Evolutionary conservation across 2,797 vertebrate genomes (phyloP).

Genomic region (Uromys caudimaculatus): DNA sequence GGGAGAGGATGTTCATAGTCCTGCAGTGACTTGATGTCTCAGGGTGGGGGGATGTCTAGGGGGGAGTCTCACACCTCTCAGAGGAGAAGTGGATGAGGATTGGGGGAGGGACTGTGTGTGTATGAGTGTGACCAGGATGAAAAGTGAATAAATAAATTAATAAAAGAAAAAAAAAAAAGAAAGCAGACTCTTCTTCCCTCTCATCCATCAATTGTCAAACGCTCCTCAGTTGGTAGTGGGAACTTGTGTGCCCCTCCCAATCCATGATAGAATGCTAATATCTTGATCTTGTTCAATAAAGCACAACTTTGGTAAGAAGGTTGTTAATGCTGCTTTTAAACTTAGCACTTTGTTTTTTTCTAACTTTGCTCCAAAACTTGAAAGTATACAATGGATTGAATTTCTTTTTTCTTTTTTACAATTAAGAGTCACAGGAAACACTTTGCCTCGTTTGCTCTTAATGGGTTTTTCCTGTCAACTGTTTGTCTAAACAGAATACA

Average conservation of each 20-base stretch:
- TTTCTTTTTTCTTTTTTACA: not conserved
- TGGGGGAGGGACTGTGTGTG: not conserved
- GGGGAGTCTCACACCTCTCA: not conserved
- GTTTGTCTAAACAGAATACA: constrained; percentile 59
- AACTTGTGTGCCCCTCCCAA: not conserved
- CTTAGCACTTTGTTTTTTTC: not conserved
- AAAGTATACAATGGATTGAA: constrained; percentile 28
- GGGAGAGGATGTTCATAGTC: not conserved
- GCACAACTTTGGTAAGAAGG: not conserved
- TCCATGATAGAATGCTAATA: too few relatives aligned
- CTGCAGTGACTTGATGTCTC: not conserved
- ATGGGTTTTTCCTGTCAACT: constrained; percentile 72
- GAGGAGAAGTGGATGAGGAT: not conserved
- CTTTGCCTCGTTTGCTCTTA: constrained; percentile 58
- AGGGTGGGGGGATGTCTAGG: too few relatives aligned
- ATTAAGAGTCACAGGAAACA: constrained; percentile 65
- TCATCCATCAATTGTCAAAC: not conserved
- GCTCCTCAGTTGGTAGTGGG: too few relatives aligned
- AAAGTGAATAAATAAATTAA: not conserved
- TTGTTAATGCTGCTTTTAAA: not conserved
- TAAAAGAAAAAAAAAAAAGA: not conserved
- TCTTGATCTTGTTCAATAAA: not conserved
- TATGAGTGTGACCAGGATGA: not conserved
- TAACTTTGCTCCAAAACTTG: constrained; percentile 36
- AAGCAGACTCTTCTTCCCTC: not conserved